Base-by-base conservation (phyloP, 2,888 invertebrate genomes). In the Drosophila antonietae region DNA sequence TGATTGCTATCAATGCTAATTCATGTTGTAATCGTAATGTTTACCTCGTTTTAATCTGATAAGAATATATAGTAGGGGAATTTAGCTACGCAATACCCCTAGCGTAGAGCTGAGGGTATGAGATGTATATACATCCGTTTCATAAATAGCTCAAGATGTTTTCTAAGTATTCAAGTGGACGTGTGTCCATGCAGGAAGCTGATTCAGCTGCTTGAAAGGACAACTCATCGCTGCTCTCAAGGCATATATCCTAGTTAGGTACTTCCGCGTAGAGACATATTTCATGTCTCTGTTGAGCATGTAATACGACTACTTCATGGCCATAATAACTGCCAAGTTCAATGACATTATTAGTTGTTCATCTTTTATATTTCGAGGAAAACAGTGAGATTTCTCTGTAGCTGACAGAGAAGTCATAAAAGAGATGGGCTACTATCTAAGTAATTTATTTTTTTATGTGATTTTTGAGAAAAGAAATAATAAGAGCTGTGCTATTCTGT, bases 321-420 rank as follows among this genome's bases (percentile, higher is more conserved):
- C 23, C 44, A 46, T 47, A 39, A 41, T 15, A 47, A 46, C 28
- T 33, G 52, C 49, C 47, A 62, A 69, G 78, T 75, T 64, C 73
- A 79, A 77, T 67, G 73, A 44, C 66, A 65, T 75, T 69, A 69
- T 59, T 59, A 59, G 59, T 62, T 68, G 64, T 69, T 66, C 69
- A 76, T 73, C 69, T 65, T 57, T 73, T 39, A 63, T 60, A 53
- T 73, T 78, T 71, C 66, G 65, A 60, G 73, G 73, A 80, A 80
- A 55, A 33, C 31, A 33, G 49, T 71, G 62, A 67, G 49, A 68
- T 76, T 64, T 73, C 67, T 65, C 62, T 69, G 73, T 67, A 76
- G 73, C 73, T 73, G 52, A 35, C n/a, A 62, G 39, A 47, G 44
- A 51, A 28, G 20, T 51, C 53, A 61, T 14, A 53, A 61, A 56